Evolutionary conservation across 2,888 invertebrate species (phyloP).

Genomic region (Ptilodon capucinus): DNA sequence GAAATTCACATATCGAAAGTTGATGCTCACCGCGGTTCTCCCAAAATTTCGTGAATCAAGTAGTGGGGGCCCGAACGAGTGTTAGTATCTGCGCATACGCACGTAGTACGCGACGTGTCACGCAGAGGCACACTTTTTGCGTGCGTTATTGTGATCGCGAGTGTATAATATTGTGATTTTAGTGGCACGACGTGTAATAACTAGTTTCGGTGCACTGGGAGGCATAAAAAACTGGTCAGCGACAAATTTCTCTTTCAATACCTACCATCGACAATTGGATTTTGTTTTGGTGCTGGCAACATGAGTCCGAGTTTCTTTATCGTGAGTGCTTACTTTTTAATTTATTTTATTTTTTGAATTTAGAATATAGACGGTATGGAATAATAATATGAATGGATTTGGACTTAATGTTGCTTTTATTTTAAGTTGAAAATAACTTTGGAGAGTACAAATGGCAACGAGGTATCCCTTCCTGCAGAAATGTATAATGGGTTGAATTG

Average conservation of each 20-base stretch:
- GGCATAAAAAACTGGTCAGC: constrained; percentile 20
- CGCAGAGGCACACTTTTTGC: background rate
- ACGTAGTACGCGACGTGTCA: background rate
- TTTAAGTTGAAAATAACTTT: too few relatives aligned
- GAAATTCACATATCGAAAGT: constrained; percentile 33
- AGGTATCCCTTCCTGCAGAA: too few relatives aligned
- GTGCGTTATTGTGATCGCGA: background rate
- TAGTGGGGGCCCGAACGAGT: background rate
- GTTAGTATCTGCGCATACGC: background rate
- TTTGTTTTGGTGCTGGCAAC: constrained; percentile 26
- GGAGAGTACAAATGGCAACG: too few relatives aligned
- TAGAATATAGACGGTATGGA: background rate
- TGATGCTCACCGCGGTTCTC: constrained; percentile 13
- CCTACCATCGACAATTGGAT: constrained; percentile 21
- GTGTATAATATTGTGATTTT: constrained; percentile 16
- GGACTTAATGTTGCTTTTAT: too few relatives aligned
- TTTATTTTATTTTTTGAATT: background rate
- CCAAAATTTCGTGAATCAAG: background rate
- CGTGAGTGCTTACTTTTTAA: constrained; percentile 23
- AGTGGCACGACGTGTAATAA: constrained; percentile 30
- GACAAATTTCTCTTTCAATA: constrained; percentile 29
- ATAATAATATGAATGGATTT: too few relatives aligned
- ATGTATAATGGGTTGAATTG: too few relatives aligned
- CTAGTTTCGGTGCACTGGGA: constrained; percentile 22
- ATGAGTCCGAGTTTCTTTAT: constrained; percentile 23